Evolutionary conservation across 1,140 invertebrate species (phyloP).

Genomic region (Drosophila bipectinata): DNA sequence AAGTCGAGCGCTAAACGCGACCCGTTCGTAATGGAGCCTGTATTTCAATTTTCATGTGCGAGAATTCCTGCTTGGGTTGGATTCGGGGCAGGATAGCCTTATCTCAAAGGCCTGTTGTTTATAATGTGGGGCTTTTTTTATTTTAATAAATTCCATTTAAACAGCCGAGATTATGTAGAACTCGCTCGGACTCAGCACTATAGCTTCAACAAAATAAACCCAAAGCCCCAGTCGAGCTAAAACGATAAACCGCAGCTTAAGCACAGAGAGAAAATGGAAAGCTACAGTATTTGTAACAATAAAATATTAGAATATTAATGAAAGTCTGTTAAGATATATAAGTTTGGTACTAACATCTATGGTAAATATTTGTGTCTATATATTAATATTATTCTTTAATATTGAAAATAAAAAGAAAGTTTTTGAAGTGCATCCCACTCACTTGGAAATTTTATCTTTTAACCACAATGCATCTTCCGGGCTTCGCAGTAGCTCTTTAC

Average conservation of each 20-base stretch:
- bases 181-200: conserved; percentile 19
- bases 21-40: conserved; percentile 39
- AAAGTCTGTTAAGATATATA: neutral
- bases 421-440: neutral
- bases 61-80: conserved; percentile 15
- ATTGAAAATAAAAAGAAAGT: neutral
- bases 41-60: conserved; percentile 51
- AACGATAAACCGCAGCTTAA: conserved; percentile 39
- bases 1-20: conserved; percentile 28
- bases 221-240: conserved; percentile 22
- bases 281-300: neutral
- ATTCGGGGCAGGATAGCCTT: conserved; percentile 36
- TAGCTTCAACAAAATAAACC: conserved; percentile 52
- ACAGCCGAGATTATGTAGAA: conserved; percentile 54
- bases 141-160: conserved; percentile 47
- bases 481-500: conserved; percentile 33
- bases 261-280: conserved; percentile 8
- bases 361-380: neutral
- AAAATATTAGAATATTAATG: too few species aligned
- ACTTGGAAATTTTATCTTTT: conserved; percentile 56
- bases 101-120: conserved; percentile 41
- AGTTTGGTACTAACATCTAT: neutral
- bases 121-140: conserved; percentile 10
- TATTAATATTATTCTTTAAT: neutral
- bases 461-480: conserved; percentile 63